A percentile compares a stretch with the other conserved stretches of the same genome.
These are phyloP conservation scores for Thymelicus acteon DNA, from an alignment of 2,888 invertebrate species.

Conservation along the genomic window DNA sequence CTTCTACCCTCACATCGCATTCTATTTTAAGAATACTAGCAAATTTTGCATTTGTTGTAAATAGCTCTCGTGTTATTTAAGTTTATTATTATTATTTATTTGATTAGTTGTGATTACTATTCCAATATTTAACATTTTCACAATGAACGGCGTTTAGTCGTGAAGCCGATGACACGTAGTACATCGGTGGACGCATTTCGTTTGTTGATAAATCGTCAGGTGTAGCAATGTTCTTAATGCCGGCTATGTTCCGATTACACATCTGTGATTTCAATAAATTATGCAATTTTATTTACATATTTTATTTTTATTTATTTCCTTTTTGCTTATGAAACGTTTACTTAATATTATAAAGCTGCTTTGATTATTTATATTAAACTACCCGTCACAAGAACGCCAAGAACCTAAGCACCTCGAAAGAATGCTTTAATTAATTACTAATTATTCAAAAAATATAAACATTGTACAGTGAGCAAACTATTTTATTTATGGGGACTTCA, in stretches of 20 bases:
- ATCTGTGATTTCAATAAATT: conserved; percentile 81
- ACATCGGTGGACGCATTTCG: conserved; percentile 39
- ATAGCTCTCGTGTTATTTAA: conserved; percentile 74
- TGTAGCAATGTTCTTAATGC: conserved; percentile 47
- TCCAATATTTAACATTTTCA: conserved; percentile 47
- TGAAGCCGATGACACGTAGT: background rate
- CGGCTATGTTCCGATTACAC: conserved; percentile 52
- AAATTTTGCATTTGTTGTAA: conserved; percentile 75
- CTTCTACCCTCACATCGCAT: conserved; percentile 54
- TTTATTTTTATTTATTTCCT: conserved; percentile 52
- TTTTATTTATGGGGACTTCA: too few species aligned
- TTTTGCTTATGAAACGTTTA: background rate
- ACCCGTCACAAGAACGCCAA: too few species aligned
- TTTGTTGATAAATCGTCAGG: conserved; percentile 50
- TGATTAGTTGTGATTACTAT: conserved; percentile 43
- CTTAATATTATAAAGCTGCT: background rate
- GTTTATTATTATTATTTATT: conserved; percentile 54
- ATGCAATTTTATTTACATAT: conserved; percentile 60
- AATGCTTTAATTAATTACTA: too few species aligned
- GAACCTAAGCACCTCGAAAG: too few species aligned
- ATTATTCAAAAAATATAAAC: too few species aligned
- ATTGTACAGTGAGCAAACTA: too few species aligned
- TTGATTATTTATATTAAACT: background rate
- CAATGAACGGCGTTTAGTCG: conserved; percentile 12
- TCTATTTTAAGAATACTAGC: conserved; percentile 68